These are phyloP conservation scores for Phoeniculus purpureus DNA, from an alignment of 2,797 vertebrate species.

Conservation along the genomic window DNA sequence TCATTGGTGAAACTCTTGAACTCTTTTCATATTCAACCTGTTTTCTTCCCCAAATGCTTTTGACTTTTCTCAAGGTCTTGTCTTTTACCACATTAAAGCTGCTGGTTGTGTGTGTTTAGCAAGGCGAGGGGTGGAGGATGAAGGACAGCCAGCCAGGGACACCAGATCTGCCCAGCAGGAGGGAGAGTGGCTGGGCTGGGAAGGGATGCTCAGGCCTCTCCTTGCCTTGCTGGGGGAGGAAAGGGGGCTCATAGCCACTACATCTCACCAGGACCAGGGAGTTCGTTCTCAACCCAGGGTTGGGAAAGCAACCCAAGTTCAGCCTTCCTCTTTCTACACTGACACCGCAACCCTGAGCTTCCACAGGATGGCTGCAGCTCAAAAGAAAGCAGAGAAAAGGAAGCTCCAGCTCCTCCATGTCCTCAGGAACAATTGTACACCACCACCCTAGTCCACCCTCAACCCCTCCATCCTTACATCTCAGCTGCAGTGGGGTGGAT, in stretches of 20 bases:
- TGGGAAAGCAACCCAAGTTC: neutral
- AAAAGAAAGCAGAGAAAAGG: neutral
- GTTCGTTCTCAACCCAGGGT: neutral
- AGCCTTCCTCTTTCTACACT: neutral
- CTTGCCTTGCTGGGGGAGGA: neutral
- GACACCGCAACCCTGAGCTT: neutral
- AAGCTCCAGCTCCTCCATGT: neutral
- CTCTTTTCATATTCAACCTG: conserved; percentile 63
- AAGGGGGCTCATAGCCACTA: neutral
- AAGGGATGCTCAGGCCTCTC: neutral
- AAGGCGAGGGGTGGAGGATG: neutral
- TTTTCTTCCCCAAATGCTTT: conserved; percentile 2
- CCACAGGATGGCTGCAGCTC: neutral
- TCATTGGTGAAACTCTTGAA: conserved; percentile 81
- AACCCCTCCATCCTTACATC: neutral
- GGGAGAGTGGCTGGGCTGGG: neutral
- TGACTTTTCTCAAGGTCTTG: conserved; percentile 33
- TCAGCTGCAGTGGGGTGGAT: neutral
- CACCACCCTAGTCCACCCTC: no score
- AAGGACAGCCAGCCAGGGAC: neutral
- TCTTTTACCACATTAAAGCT: neutral
- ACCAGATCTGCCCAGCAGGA: neutral
- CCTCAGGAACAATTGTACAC: neutral
- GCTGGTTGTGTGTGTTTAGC: neutral
- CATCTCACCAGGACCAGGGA: no score